phyloP scores from a whole-genome alignment of 1,140 invertebrate species.

The Apocrypta bakeri region DNA sequence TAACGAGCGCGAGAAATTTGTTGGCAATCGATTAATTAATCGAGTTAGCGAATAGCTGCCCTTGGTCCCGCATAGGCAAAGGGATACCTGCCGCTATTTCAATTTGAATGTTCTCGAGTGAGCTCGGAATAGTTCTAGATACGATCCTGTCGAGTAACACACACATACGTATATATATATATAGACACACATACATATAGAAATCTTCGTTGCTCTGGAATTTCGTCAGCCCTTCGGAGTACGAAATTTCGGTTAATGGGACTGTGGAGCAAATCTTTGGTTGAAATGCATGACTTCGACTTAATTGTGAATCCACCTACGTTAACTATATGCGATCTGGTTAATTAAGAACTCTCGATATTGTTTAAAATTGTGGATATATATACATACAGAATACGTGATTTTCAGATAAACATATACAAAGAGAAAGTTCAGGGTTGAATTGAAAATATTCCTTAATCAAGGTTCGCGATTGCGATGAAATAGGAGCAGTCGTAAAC shows the following conservation, averaged over 20 bases:
- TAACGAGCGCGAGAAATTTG: constrained; percentile 40
- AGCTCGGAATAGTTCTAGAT: not conserved
- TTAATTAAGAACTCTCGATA: not conserved
- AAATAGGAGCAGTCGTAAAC: no score
- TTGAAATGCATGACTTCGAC: no score
- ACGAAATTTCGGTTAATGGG: no score
- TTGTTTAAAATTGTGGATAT: not conserved
- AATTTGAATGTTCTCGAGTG: not conserved
- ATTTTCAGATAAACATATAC: not conserved
- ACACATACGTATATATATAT: no score
- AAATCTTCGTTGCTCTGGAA: no score
- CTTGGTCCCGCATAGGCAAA: constrained; percentile 4
- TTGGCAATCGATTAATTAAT: constrained; percentile 39
- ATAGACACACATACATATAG: no score
- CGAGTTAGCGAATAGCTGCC: not conserved
- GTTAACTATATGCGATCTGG: no score
- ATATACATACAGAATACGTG: not conserved
- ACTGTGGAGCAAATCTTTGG: no score
- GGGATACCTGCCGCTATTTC: constrained; percentile 1
- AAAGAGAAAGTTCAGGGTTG: not conserved
- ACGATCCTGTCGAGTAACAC: not conserved
- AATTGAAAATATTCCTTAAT: not conserved
- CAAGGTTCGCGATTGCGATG: no score
- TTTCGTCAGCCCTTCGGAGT: no score
- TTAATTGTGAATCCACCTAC: no score